Evolutionary conservation across 2,797 vertebrate genomes (phyloP).

Genomic region (Tinamus major): DNA sequence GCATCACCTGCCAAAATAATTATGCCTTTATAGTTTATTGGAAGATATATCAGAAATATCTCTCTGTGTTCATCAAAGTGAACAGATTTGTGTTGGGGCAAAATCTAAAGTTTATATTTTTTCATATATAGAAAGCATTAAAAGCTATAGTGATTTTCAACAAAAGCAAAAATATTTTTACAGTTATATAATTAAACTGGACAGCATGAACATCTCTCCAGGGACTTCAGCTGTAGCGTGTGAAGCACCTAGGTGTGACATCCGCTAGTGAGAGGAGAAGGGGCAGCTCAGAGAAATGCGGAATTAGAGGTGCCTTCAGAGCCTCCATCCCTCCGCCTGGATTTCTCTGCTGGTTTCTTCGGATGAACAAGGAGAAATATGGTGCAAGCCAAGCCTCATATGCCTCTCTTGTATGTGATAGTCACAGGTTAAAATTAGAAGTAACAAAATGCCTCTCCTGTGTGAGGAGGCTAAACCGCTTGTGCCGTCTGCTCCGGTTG

Average conservation of each 20-base stretch:
- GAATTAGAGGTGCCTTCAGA: background rate
- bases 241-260: background rate
- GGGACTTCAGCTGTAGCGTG: accelerated
- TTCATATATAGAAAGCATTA: background rate
- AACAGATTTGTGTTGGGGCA: background rate
- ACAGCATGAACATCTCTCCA: accelerated
- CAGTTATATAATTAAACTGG: background rate
- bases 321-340: accelerated
- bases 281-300: background rate
- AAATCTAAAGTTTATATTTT: background rate
- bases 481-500: background rate
- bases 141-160: background rate
- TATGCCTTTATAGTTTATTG: background rate
- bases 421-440: background rate
- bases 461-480: background rate
- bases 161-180: slow-evolving; percentile 15
- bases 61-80: background rate
- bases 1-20: background rate
- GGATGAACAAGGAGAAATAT: accelerated
- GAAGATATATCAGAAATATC: background rate
- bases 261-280: background rate
- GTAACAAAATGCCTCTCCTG: background rate
- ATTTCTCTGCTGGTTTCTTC: background rate
- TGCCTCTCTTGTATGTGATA: background rate
- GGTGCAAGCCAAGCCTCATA: background rate